Evolutionary conservation across 92 coral and sea anemone species (phyloP).

Genomic region (Paragorgia papillata): DNA sequence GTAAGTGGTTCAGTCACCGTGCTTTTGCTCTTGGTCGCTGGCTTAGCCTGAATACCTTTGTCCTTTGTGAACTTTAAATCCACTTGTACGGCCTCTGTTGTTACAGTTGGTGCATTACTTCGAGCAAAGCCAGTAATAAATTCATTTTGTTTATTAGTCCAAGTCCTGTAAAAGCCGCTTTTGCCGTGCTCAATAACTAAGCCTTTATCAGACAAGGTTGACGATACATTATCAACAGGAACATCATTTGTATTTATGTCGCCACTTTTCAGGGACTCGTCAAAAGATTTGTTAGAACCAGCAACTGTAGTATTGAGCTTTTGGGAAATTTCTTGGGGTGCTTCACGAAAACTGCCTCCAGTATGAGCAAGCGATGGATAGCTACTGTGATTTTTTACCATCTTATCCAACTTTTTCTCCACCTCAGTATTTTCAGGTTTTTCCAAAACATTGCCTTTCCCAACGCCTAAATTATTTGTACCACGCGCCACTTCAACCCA

Average conservation of each 20-base stretch:
- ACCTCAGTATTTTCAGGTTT: not conserved
- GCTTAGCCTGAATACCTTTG: slow-evolving; percentile 81
- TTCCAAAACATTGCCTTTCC: not conserved
- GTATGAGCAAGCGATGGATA: not conserved
- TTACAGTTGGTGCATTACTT: not conserved
- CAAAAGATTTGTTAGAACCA: not conserved
- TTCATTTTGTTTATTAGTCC: slow-evolving; percentile 25
- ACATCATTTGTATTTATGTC: not conserved
- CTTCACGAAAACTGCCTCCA: not conserved
- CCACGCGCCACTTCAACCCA: not conserved
- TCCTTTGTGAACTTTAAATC: slow-evolving; percentile 32
- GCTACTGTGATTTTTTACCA: not conserved
- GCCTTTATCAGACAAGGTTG: slow-evolving; percentile 7
- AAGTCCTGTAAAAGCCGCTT: not conserved
- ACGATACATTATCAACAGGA: not conserved
- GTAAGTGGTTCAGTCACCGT: slow-evolving; percentile 75
- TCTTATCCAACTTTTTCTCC: no score
- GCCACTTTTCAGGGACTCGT: not conserved
- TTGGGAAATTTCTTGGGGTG: no score
- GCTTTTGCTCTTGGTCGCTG: slow-evolving; percentile 72
- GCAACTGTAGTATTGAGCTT: not conserved
- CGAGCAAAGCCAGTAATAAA: not conserved
- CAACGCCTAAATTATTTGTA: not conserved
- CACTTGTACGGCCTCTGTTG: not conserved
- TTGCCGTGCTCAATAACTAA: not conserved